Conservation (phyloP, 2,888 invertebrate genomes). For the Suillia variegata region DNA sequence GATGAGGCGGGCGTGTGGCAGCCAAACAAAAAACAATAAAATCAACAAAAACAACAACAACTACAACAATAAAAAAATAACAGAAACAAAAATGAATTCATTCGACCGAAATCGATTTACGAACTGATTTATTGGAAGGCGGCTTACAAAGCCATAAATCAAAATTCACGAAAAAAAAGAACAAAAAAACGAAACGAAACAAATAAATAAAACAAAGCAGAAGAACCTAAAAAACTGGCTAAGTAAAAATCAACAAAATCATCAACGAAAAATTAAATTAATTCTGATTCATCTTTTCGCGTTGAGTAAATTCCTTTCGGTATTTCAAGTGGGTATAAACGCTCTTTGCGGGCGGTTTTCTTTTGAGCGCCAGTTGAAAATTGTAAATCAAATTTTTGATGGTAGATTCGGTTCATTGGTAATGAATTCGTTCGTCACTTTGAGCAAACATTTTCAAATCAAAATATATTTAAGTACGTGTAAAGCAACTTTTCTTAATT, state of each 20-base stretch:
- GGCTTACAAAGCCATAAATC: slow-evolving; percentile 36
- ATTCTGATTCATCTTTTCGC: slow-evolving; percentile 7
- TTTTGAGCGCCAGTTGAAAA: too few species aligned
- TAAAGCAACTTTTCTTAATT: too few species aligned
- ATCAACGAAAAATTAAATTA: slow-evolving; percentile 14
- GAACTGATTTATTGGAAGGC: slow-evolving; percentile 39
- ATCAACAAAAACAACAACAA: neutral
- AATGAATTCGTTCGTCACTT: too few species aligned
- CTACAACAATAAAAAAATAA: neutral
- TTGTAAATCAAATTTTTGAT: neutral
- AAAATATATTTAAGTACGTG: too few species aligned
- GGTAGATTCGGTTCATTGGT: too few species aligned
- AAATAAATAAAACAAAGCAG: neutral
- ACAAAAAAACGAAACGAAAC: neutral
- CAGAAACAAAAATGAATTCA: slow-evolving; percentile 18
- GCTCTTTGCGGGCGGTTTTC: too few species aligned
- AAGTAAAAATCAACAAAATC: slow-evolving; percentile 4
- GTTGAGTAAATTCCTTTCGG: too few species aligned
- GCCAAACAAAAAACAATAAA: neutral
- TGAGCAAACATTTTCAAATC: too few species aligned
- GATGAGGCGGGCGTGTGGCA: neutral
- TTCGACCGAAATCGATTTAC: slow-evolving; percentile 35
- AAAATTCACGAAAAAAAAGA: slow-evolving; percentile 32
- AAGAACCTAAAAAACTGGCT: neutral
- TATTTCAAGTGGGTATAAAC: too few species aligned